Percentiles rank a stretch among this genome's conserved stretches.
phyloP scores from a whole-genome alignment of 2,113 vertebrate species.

The Protobothrops flavoviridis region DNA sequence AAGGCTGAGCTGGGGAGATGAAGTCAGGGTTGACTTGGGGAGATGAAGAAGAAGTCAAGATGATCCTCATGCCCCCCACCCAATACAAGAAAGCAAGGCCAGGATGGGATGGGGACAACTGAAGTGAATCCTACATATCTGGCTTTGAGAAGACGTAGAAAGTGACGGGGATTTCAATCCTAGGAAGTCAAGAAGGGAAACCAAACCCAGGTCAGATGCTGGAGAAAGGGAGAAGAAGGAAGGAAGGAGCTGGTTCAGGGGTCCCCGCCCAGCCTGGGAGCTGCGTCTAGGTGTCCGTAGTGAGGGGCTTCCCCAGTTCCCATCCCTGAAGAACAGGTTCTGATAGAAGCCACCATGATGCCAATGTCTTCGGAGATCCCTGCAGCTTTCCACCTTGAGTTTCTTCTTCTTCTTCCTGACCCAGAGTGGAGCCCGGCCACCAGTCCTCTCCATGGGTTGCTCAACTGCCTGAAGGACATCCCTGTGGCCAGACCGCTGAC shows the following conservation, averaged over 20 bases:
- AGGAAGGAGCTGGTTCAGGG: neutral
- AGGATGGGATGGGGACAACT: too few relatives aligned
- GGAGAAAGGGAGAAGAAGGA: neutral
- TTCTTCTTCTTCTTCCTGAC: neutral
- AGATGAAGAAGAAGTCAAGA: too few relatives aligned
- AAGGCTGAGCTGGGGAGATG: too few relatives aligned
- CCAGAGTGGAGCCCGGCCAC: neutral
- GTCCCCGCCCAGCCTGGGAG: neutral
- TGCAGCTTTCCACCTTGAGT: neutral
- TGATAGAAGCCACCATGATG: neutral
- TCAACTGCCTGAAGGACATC: slow-evolving; percentile 26
- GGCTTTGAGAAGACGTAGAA: neutral
- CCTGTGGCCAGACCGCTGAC: neutral
- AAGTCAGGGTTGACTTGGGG: neutral
- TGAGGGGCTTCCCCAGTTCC: neutral
- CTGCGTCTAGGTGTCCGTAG: neutral
- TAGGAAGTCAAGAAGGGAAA: neutral
- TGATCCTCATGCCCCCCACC: too few relatives aligned
- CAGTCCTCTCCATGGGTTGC: slow-evolving; percentile 13
- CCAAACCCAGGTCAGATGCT: neutral
- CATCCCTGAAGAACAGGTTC: neutral
- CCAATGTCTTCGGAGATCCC: neutral
- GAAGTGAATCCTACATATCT: too few relatives aligned
- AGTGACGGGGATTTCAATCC: neutral
- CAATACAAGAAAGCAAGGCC: too few relatives aligned